These are phyloP conservation scores for Helogale parvula DNA, from an alignment of 2,113 vertebrate genomes.

Conservation along the genomic window DNA sequence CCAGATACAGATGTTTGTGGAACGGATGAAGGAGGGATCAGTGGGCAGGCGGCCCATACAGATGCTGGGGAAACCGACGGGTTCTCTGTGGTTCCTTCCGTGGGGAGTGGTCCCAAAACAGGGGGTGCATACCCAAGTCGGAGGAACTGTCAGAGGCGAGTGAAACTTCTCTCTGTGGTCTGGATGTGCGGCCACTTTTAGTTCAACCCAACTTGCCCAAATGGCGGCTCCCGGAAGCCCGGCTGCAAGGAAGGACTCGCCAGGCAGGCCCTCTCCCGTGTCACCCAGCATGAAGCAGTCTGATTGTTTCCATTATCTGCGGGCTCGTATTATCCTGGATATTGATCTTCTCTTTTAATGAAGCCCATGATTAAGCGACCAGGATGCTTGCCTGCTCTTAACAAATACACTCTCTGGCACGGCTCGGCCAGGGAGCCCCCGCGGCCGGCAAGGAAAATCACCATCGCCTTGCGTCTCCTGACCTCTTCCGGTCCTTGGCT, in stretches of 20 bases:
- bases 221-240: not conserved
- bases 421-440: not conserved
- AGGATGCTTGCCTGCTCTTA: not conserved
- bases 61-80: accelerated
- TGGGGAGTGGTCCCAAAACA: not conserved
- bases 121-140: not conserved
- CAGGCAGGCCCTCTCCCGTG: not conserved
- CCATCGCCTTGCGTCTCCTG: not conserved
- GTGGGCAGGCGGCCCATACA: too few relatives aligned
- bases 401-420: not conserved
- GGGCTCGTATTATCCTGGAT: constrained; percentile 59
- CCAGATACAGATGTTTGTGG: not conserved
- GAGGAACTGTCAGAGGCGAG: not conserved
- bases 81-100: not conserved
- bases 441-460: not conserved
- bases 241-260: not conserved
- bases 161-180: not conserved
- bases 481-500: not conserved
- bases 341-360: constrained; percentile 72
- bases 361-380: constrained; percentile 66
- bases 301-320: constrained; percentile 61
- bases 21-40: not conserved
- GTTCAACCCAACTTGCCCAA: not conserved
- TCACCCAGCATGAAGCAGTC: constrained; percentile 2
- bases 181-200: not conserved